These are phyloP conservation scores for Thumatha senex DNA, from an alignment of 2,888 invertebrate genomes.

Conservation along the genomic window DNA sequence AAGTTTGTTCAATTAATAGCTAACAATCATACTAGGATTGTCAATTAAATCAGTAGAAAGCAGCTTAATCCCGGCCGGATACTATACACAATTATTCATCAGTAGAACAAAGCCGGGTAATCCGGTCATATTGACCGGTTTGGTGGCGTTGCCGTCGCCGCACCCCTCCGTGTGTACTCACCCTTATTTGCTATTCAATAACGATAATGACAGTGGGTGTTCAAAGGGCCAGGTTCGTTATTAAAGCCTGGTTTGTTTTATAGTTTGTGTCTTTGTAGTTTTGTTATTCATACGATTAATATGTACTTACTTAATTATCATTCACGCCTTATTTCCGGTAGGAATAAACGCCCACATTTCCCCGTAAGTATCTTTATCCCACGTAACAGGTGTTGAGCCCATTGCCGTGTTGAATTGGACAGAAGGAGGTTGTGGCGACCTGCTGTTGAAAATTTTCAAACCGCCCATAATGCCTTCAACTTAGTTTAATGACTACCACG, in stretches of 20 bases:
- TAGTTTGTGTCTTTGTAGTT: conserved; percentile 10
- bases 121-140: conserved; percentile 73
- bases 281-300: background rate
- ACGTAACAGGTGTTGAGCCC: no score
- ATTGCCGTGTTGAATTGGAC: no score
- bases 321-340: no score
- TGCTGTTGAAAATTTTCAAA: no score
- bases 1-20: conserved; percentile 69
- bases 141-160: conserved; percentile 45
- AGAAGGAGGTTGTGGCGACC: no score
- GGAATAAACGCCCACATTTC: no score
- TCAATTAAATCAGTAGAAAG: conserved; percentile 80
- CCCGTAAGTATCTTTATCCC: no score
- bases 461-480: no score
- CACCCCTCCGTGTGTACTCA: conserved; percentile 41
- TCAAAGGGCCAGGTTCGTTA: conserved; percentile 25
- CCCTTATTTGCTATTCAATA: conserved; percentile 63
- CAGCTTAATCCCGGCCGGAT: conserved; percentile 73
- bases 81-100: conserved; percentile 80
- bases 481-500: no score
- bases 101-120: conserved; percentile 74
- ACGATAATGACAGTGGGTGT: conserved; percentile 49
- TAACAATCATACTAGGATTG: conserved; percentile 73
- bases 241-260: conserved; percentile 23
- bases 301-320: no score